Evolutionary conservation across 1,140 invertebrate species (phyloP).

Genomic region (Neodiprion virginianus): DNA sequence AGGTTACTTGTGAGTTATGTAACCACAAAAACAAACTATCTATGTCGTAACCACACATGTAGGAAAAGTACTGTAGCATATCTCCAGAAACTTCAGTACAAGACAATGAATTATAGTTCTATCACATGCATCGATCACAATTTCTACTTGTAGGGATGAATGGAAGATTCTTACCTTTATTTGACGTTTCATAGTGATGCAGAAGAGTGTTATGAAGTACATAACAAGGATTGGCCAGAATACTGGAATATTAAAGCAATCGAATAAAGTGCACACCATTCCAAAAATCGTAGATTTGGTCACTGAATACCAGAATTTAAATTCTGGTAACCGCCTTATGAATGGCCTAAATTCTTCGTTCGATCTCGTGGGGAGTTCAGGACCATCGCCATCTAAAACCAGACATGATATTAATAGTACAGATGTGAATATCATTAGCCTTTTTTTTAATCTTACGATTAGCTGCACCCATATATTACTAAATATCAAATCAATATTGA

Average conservation of each 20-base stretch:
- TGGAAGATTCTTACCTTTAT: conserved; percentile 81
- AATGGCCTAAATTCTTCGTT: conserved; percentile 99
- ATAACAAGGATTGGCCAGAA: conserved; percentile 99
- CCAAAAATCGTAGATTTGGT: conserved; percentile 94
- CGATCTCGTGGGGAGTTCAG: conserved; percentile 90
- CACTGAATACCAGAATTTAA: conserved; percentile 99
- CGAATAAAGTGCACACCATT: conserved; percentile 94
- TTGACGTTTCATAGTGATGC: conserved; percentile 99
- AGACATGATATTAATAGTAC: neutral
- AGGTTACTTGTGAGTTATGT: no score
- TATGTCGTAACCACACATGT: no score
- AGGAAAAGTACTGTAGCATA: neutral
- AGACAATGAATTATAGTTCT: no score
- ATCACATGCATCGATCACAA: no score
- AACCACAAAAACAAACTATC: no score
- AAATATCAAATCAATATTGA: conserved; percentile 17
- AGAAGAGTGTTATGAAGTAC: conserved; percentile 98
- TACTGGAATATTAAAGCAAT: conserved; percentile 98
- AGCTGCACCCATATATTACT: conserved; percentile 14
- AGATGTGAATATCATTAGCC: neutral
- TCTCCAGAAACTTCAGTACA: no score
- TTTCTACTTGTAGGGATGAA: no score
- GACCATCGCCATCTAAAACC: conserved; percentile 78
- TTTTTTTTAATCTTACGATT: neutral
- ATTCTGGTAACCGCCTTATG: conserved; percentile 96